Evolutionary conservation across 2,888 invertebrate species (phyloP).

Genomic region (Physocephala rufipes): DNA sequence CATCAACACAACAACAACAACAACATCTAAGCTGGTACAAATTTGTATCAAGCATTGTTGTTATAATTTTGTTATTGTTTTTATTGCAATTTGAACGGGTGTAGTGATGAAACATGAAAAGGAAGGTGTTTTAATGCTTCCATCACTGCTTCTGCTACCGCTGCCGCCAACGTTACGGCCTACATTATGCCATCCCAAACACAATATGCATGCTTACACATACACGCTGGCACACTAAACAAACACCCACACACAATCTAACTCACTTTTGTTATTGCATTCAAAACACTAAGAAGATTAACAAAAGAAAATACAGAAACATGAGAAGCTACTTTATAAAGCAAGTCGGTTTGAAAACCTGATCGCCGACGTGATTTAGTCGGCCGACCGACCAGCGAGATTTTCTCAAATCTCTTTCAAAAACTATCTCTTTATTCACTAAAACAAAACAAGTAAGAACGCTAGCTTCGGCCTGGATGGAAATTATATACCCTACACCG

Average conservation of each 20-base stretch:
- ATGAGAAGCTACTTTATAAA: conserved; percentile 2
- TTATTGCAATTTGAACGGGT: neutral
- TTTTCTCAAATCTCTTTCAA: too few species aligned
- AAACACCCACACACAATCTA: too few species aligned
- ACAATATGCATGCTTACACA: neutral
- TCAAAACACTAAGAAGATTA: neutral
- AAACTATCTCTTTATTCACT: too few species aligned
- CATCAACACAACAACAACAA: neutral
- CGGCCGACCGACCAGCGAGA: neutral
- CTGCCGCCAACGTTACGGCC: too few species aligned
- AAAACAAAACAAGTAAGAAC: too few species aligned
- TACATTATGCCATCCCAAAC: conserved; percentile 3
- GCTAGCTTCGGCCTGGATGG: too few species aligned
- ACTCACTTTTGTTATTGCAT: neutral
- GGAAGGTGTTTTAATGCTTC: neutral
- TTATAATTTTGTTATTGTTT: neutral
- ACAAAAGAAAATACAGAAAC: conserved; percentile 8
- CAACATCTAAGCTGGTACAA: conserved; percentile 2
- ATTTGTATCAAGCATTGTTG: neutral
- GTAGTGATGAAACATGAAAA: neutral
- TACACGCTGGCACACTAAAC: neutral
- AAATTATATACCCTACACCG: neutral
- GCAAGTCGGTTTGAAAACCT: neutral
- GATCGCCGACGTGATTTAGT: neutral
- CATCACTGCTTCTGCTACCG: conserved; percentile 3